phyloP scores from a whole-genome alignment of 2,797 vertebrate genomes.

The Mycteria americana region DNA sequence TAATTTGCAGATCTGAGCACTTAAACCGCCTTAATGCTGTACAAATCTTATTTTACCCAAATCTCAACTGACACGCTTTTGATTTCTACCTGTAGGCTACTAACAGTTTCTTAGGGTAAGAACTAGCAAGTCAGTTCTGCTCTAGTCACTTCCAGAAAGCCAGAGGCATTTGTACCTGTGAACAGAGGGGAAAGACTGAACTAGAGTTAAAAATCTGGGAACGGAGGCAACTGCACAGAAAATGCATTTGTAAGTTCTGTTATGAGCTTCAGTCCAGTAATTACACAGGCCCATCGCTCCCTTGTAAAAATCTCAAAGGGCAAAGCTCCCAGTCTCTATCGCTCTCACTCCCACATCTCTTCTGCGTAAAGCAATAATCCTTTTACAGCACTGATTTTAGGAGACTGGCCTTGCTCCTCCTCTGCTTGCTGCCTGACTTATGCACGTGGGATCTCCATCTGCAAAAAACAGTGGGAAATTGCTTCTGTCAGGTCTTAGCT shows the following conservation, averaged over 20 bases:
- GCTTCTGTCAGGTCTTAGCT: not conserved
- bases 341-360: not conserved
- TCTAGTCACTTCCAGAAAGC: slow-evolving; percentile 48
- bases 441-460: rapidly evolving
- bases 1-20: slow-evolving; percentile 20
- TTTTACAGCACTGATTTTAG: not conserved
- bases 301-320: not conserved
- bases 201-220: slow-evolving; percentile 1
- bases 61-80: slow-evolving; percentile 56
- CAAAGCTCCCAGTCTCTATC: not conserved
- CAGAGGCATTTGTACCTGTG: slow-evolving; percentile 57
- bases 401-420: not conserved
- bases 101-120: slow-evolving; percentile 54
- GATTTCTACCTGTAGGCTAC: slow-evolving; percentile 66
- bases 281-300: not conserved
- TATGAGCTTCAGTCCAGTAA: not conserved
- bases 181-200: not conserved
- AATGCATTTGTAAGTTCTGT: not conserved
- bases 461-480: not conserved
- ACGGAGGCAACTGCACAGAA: not conserved
- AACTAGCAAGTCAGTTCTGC: slow-evolving; percentile 63
- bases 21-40: not conserved
- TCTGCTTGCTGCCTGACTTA: not conserved
- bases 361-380: not conserved
- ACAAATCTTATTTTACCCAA: slow-evolving; percentile 14